These are phyloP conservation scores for Marmota flaviventris DNA, from an alignment of 2,113 vertebrate species.

Conservation along the genomic window DNA sequence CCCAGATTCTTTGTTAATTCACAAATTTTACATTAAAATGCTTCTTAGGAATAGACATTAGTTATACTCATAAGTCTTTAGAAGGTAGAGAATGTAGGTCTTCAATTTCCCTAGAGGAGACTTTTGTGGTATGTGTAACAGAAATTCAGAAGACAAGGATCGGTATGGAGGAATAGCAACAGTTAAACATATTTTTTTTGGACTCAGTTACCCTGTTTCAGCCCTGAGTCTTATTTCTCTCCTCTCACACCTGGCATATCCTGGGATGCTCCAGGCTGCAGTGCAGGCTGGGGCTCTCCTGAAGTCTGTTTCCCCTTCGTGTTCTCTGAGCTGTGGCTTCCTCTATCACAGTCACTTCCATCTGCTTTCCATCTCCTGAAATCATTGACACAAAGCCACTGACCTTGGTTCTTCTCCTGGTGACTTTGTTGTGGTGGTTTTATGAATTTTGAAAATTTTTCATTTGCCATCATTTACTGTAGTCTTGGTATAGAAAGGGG, in stretches of 20 bases:
- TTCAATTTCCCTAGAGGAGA: not conserved
- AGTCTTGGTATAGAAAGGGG: not conserved
- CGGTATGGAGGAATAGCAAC: fast-evolving
- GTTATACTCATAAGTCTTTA: not conserved
- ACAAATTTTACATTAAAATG: not conserved
- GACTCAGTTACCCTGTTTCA: not conserved
- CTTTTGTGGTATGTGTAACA: not conserved
- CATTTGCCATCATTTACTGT: not conserved
- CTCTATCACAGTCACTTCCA: not conserved
- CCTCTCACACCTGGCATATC: not conserved
- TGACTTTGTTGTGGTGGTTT: not conserved
- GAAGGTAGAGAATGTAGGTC: not conserved
- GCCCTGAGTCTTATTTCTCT: not conserved
- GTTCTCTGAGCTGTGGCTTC: not conserved
- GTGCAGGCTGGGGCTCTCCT: not conserved
- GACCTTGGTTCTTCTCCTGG: not conserved
- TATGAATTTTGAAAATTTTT: not conserved
- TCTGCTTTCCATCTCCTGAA: not conserved
- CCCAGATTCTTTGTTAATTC: not conserved
- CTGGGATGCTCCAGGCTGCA: not conserved
- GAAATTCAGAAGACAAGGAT: not conserved
- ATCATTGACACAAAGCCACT: not conserved
- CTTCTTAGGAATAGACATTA: not conserved
- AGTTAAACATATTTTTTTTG: not conserved
- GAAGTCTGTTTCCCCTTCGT: fast-evolving